Percentiles rank a stretch among this genome's conserved stretches.
Conservation (phyloP, 2,797 vertebrate species). For the Alosa sapidissima region DNA sequence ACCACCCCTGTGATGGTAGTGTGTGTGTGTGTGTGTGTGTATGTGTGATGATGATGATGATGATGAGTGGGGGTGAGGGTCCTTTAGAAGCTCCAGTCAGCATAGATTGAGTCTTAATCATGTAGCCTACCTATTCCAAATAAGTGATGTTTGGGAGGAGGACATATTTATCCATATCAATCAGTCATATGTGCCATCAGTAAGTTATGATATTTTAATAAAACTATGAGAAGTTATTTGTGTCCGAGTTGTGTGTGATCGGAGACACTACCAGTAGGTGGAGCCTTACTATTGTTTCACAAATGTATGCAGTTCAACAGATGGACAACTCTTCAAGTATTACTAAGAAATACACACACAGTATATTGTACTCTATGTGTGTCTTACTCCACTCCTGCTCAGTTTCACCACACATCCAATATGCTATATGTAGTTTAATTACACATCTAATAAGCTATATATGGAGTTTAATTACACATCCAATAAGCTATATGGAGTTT, state of each 20-base stretch:
- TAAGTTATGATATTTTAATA: slow-evolving; percentile 18
- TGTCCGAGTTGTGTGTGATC: too few relatives aligned
- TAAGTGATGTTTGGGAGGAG: not conserved
- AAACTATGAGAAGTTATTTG: not conserved
- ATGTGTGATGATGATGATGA: not conserved
- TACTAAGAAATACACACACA: not conserved
- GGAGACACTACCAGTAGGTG: not conserved
- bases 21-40: not conserved
- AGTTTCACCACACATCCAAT: not conserved
- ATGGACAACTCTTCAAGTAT: not conserved
- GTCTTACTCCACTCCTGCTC: too few relatives aligned
- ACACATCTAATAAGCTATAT: too few relatives aligned
- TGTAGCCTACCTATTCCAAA: not conserved
- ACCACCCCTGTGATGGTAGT: not conserved
- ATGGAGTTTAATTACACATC: too few relatives aligned
- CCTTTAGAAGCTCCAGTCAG: too few relatives aligned
- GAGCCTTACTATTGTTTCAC: too few relatives aligned
- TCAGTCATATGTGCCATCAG: not conserved
- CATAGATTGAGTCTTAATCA: not conserved
- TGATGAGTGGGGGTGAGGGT: not conserved
- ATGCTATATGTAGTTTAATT: not conserved
- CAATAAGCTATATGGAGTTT: too few relatives aligned
- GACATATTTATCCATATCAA: not conserved
- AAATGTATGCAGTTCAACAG: not conserved
- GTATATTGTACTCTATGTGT: too few relatives aligned